A percentile compares a stretch with the other conserved stretches of the same genome.
Conservation (phyloP, 2,888 invertebrate species). For the Lypha dubia region DNA sequence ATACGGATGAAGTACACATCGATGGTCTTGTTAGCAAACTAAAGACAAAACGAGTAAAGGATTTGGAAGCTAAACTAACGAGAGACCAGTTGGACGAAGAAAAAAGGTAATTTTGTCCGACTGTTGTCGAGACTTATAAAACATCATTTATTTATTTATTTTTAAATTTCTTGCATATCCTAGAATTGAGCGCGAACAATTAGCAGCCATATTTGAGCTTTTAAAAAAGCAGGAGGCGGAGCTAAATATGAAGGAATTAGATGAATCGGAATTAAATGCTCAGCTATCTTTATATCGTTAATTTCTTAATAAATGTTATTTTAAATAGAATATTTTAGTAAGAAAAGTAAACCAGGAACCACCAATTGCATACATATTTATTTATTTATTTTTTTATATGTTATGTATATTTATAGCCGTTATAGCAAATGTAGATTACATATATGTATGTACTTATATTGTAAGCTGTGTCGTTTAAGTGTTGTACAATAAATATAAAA, state of each 20-base stretch:
- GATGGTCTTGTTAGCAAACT: conserved; percentile 76
- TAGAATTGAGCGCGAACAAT: conserved; percentile 83
- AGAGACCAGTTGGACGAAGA: conserved; percentile 77
- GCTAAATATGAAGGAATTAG: conserved; percentile 79
- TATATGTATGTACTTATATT: too few relatives aligned
- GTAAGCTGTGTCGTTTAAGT: neutral
- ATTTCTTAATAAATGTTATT: conserved; percentile 19
- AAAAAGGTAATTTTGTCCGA: conserved; percentile 72
- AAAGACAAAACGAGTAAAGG: conserved; percentile 76
- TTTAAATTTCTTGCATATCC: neutral
- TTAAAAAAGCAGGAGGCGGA: conserved; percentile 83
- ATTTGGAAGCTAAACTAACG: conserved; percentile 76
- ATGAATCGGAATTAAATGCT: conserved; percentile 72
- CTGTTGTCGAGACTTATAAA: neutral
- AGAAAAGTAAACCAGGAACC: conserved; percentile 38
- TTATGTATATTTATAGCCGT: neutral
- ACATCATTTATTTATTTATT: too few relatives aligned
- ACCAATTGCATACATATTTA: conserved; percentile 24
- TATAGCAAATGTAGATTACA: neutral
- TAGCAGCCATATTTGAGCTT: conserved; percentile 83
- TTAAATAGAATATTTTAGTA: neutral
- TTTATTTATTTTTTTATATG: neutral
- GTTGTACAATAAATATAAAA: neutral
- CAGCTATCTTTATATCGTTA: conserved; percentile 74
- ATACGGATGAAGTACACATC: conserved; percentile 46